Base-by-base conservation (phyloP, 2,888 invertebrate species). In the Fragum fragum region DNA sequence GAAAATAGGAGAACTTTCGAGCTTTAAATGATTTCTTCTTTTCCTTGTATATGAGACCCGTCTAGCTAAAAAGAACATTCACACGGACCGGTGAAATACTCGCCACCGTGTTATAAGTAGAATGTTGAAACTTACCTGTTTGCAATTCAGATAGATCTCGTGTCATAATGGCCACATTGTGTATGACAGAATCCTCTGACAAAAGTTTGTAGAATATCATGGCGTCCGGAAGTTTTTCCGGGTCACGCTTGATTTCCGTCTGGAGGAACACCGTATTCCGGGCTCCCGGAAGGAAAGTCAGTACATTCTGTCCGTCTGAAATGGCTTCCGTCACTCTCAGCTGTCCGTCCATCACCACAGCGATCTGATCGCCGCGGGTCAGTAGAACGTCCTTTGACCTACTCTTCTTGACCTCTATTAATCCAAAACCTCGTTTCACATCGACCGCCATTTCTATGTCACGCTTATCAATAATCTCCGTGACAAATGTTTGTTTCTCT, bases 141-240 rank as follows among this genome's bases (percentile, higher is more conserved):
- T 85, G 68, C 11, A 86, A 68, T 68, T 88, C 89, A 5, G 85
- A 81, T 6, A 89, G 73, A 53, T 89, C 89, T 39, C 89, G 72
- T 21, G 87, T 86, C 73, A 87, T 83, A 16, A 89, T 84, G 23
- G 88, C 85, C 14, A 89, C 71, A 7, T 77, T 76, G 28, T 89
- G 87, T 26, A 75, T 36, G 3, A 81, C 63, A 18, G 71, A 59
- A 6, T 81, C 82, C 9, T 55, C 70, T 6, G 73, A 76, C 18
- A 61, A 29, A 14, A 81, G 79, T 28, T 76, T 81, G 68, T 85
- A 86, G 28, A 79, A 79, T 28, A 89, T 73, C 66, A 85, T 83
- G 14, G 89, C 89, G 75, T 87, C 87, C 7, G 89, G 87, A 3
- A 80, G 68, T 70, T 87, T 89, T 29, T 88, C 89, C 16, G 87